Conservation (phyloP, 1,140 invertebrate species). For the Cydia strobilella region DNA sequence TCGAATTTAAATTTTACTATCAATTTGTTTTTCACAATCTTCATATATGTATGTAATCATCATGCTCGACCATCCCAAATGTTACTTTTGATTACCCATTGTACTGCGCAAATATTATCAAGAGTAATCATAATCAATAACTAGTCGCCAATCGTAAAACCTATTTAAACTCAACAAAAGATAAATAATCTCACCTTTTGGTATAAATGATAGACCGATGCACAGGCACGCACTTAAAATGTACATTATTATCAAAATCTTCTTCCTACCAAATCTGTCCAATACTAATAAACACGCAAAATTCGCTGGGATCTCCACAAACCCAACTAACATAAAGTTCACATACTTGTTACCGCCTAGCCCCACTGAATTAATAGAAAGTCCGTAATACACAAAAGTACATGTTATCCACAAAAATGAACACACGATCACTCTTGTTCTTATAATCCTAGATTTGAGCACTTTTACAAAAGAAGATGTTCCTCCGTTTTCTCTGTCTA, state of each 20-base stretch:
- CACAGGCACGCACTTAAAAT: conserved; percentile 68
- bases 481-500: conserved; percentile 37
- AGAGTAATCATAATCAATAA: not conserved
- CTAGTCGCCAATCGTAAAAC: no score
- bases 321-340: conserved; percentile 81
- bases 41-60: not conserved
- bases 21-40: not conserved
- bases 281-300: conserved; percentile 66
- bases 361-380: conserved; percentile 84
- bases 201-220: conserved; percentile 65
- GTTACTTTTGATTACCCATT: not conserved
- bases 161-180: conserved; percentile 5
- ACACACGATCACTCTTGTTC: conserved; percentile 59
- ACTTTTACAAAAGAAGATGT: conserved; percentile 56
- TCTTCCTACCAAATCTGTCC: conserved; percentile 69
- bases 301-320: conserved; percentile 83
- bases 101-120: conserved; percentile 1
- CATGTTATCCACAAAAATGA: conserved; percentile 74
- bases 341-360: conserved; percentile 83
- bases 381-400: conserved; percentile 84
- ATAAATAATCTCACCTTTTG: conserved; percentile 60
- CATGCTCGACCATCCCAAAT: not conserved
- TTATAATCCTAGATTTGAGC: conserved; percentile 66
- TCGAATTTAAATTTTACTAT: no score
- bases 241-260: conserved; percentile 64